Evolutionary conservation across 2,797 vertebrate genomes (phyloP), one percentile per base, ranked within the genome.

Genomic region (Spinus olivaceus): DNA sequence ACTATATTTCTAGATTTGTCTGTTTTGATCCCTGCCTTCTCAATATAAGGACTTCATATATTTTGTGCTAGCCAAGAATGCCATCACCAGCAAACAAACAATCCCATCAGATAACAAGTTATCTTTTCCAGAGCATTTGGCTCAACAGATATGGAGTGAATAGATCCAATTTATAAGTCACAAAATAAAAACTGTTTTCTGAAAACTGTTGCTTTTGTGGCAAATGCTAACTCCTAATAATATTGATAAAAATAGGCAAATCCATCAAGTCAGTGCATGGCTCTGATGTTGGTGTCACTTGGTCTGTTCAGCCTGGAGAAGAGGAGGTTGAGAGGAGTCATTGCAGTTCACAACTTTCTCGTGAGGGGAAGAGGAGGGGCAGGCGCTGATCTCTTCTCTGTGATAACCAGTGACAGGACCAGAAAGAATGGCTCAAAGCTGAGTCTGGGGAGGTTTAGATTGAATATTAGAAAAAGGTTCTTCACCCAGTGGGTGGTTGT

Each of bases 11-110:
- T 66, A 69, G 47, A 37, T 79, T 53, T 65, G 11, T 61, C 41
- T 86, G 28, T 8, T 93, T 88, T 81, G 23, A 90, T 79, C 92
- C 20, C 32, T 79, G 10, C 41, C 28, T 86, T 78, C 60, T 90
- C 33, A 35, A 11, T 71, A 28, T 28, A 63, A 54, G 37, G 35
- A 47, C 7, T 91, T 71, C 5, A 27, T 86, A 14, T 71, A 41
- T 65, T 66, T 41, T 70, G 5, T 81, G 21, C 33, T 69, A 70
- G 64, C 25, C 32, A 92, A 83, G 39, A 44, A 56, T 3, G 14
- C 23, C 28, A 30, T 78, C 60, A 53, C 37, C 44, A 81, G 28
- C 54, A 69, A 87, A 77, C 5, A 46, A 81, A 49, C 7, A 37
- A 70, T 86, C n/a, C 35, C 63, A 73, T 66, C 51, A 81, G 54